Base-by-base conservation (phyloP, 2,113 vertebrate species). In the Zapornia atra region DNA sequence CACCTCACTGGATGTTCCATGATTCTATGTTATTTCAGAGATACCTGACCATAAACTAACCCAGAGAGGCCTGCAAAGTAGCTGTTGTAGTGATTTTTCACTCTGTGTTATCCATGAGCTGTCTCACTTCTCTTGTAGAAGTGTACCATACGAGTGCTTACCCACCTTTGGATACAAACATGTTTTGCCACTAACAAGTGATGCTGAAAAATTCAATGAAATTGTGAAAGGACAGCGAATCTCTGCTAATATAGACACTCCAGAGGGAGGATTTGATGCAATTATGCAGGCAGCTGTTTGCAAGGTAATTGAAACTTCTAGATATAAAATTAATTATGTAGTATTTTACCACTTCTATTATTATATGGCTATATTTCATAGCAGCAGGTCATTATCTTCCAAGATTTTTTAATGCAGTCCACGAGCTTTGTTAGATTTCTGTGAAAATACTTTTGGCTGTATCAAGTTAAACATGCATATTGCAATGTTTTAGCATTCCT, bases 281-380 rank as follows among this genome's bases (percentile, higher is more conserved):
- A 98, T 99, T 90, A 99, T 99, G 99, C 99, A 99, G 97, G 99
- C 98, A 70, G 98, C 99, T 40, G 99, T 99, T 90, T 99, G 99
- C 94, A 99, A 99, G 99, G 99, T 99, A 98, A 96, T 59, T 72
- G 34, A 88, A 93, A 92, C 16, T 40, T 79, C 38, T 48, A n/a
- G 60, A 6, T 70, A 33, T 69, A 69, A 51, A 68, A 64, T 28
- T 70, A 68, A 82, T 76, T 79, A 50, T 48, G 70, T 34, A 25
- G 6, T 64, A 4, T 83, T 40, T 48, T 82, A 61, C 19, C 15
- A 28, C 22, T 87, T 75, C 31, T 51, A 22, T 6, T 40, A 51
- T 50, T 86, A 33, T 25, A 83, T 29, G 15, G 14, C 48, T 42
- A 5, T 73, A 75, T 57, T 92, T 90, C 33, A 78, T 53, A 90